phyloP scores from a whole-genome alignment of 1,140 invertebrate species.

The Holcopasites calliopsidis region DNA sequence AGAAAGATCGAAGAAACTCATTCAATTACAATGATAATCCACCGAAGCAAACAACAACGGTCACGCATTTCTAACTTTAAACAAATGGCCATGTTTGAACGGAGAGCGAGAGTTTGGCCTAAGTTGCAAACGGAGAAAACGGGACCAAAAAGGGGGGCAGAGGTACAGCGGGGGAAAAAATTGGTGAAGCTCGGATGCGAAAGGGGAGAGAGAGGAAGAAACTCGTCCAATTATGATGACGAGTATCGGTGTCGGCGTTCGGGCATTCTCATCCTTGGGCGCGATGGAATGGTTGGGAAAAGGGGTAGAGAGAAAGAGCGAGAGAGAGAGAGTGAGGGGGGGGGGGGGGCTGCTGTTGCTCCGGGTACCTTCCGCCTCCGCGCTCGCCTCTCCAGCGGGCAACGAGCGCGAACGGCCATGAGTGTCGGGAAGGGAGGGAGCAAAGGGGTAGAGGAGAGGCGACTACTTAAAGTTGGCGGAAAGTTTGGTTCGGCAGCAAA shows the following conservation, averaged over 20 bases:
- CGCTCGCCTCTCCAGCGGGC: slow-evolving; percentile 42
- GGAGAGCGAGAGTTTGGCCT: slow-evolving; percentile 3
- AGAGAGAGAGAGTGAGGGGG: slow-evolving; percentile 18
- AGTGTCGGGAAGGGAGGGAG: slow-evolving; percentile 15
- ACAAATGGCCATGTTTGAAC: slow-evolving; percentile 1
- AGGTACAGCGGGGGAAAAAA: slow-evolving; percentile 26
- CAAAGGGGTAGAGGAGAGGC: slow-evolving; percentile 42
- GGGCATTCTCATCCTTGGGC: slow-evolving; percentile 57
- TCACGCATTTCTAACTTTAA: neutral
- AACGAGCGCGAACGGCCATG: slow-evolving; percentile 54
- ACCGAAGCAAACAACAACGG: neutral
- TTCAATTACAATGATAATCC: neutral
- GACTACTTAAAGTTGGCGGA: slow-evolving; percentile 79
- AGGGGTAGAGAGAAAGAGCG: slow-evolving; percentile 32
- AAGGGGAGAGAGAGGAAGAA: slow-evolving; percentile 46
- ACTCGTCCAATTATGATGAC: slow-evolving; percentile 63
- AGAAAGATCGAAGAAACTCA: neutral
- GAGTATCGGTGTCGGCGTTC: slow-evolving; percentile 62
- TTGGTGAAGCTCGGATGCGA: slow-evolving; percentile 7
- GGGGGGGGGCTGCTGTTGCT: too few relatives aligned
- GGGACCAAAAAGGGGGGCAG: neutral
- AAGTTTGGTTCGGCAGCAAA: slow-evolving; percentile 79
- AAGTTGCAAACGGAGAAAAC: slow-evolving; percentile 3
- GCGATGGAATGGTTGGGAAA: slow-evolving; percentile 38
- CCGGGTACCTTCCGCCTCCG: slow-evolving; percentile 54